Evolutionary conservation across 2,113 vertebrate species (phyloP), one percentile per base, ranked within the genome.

Genomic region (Eurystomus gularis): DNA sequence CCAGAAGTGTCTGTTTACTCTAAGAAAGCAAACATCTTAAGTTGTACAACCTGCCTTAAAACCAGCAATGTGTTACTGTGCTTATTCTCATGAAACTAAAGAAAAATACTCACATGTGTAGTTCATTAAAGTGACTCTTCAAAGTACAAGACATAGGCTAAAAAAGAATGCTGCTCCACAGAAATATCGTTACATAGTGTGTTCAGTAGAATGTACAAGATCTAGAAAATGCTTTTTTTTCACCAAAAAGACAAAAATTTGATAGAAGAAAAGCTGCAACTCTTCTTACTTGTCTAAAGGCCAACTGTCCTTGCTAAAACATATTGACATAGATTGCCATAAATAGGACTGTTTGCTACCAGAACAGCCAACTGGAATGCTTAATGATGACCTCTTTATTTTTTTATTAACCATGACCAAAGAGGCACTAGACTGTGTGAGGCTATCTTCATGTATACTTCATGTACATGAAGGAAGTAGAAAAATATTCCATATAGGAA

Each of bases 1-100:
- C 62, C n/a, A 88, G 75, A 91, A 95, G 55, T 66, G 70, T 12
- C 25, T 90, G 46, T 87, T 96, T 95, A 80, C 82, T 91, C 35
- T 78, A 51, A 70, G 62, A 92, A 95, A 90, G 40, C 79, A 93
- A 96, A 88, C 40, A 82, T 40, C 58, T 85, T 69, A 83, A 86
- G 62, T 49, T 73, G 54, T 88, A 87, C 79, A 86, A n/a, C 46
- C 49, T 80, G 54, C 51, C 77, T 95, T 76, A 51, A 85, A 94
- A 51, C 40, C 49, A 73, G 25, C 54, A 39, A 65, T 31, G 14
- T 42, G 31, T 79, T 90, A 69, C 31, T 40, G 40, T 79, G 58
- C 48, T 72, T 64, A n/a, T 7, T 85, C 2, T 82, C 64, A 48
- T 77, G 75, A 88, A 90, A 85, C 17, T 61, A 58, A 82, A 91